Evolutionary conservation across 2,113 vertebrate genomes (phyloP), one percentile per base, ranked within the genome.

Genomic region (Cephalopterus ornatus): DNA sequence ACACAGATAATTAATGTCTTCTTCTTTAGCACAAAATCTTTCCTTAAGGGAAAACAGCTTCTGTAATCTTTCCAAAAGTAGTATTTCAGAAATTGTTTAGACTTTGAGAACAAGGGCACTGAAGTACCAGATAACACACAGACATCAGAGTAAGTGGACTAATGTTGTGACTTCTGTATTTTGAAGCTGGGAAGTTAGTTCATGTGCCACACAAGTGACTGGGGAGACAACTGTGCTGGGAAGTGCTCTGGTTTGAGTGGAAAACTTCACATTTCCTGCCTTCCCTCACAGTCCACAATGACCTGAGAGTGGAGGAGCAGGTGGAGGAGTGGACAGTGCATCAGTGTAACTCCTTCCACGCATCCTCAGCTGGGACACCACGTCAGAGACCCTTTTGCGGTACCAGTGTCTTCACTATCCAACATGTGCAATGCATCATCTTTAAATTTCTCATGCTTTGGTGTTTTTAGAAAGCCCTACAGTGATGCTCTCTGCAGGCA

Each of bases 401-500:
- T 52, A 16, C 26, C 1, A 6, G 9, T 3, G 15, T 6, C 9
- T 82, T 88, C 17, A 6, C 28, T 17, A 1, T 15, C 58, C 32
- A 4, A 0, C 0, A 0, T 0, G 6, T 42, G 3, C 49, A 5
- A 4, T 47, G 46, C 32, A 2, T 28, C 77, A 21, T 33, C 16
- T 63, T 68, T 26, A 35, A 19, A 30, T 52, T 22, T n/a, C 73
- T 7, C 18, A 0, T 68, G 3, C 30, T 56, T 10, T 59, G 33
- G 33, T 71, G 2, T 91, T 80, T 98, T 62, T 97, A 99, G 99
- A 99, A 94, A 99, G 98, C 77, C 99, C 99, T 55, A 99, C 99
- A 0, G 99, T 99, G 82, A 99, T 99, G 99, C 97, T 99, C 85
- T 98, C 99, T n/a, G 99, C 99, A 0, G 99, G 99, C 63, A 99